Base-by-base conservation (phyloP, 1,140 invertebrate genomes). In the Camponotus floridanus region DNA sequence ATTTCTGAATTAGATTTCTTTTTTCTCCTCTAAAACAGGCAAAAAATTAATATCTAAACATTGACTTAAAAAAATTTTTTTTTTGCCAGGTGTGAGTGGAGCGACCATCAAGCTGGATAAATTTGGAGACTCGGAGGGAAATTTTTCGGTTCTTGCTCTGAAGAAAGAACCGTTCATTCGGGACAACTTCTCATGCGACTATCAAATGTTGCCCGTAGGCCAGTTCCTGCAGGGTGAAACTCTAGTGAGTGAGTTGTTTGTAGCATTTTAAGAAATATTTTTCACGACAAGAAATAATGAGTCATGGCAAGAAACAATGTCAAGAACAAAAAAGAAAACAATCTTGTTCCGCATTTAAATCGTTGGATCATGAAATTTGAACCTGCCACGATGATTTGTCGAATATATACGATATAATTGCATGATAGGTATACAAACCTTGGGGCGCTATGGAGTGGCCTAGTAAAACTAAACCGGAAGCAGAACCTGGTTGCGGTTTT, bases 111-210 rank as follows among this genome's bases (percentile, higher is more conserved):
- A 98, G 88, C 96, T 99, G 68, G 98, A 99, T 95, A 96, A 97
- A 87, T 97, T 98, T 91, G 99, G 99, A 21, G 98, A 99, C 93
- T 99, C 99, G 0, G 98, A 99, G 94, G 99, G 99, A 2, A 99
- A 99, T 93, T 99, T 99, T 94, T 99, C 99, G 0, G 97, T 99
- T 48, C 95, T 99, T 31, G 98, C 98, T 0, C 96, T 97, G 90
- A 97, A 97, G 92, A 93, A 96, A 95, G 90, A 94, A 87, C 92
- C 86, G 84, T 95, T 94, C 81, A 88, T 86, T 36, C 91, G 92
- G 36, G 94, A 95, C 70, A 97, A 97, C 90, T 97, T 97, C 84
- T 95, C 95, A 62, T 98, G 97, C 93, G 94, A 96, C 57, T 97
- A 96, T 92, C 96, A 97, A 91, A 97, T 98, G 97, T 96, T 97